phyloP scores from a whole-genome alignment of 2,113 vertebrate species.

The Suncus etruscus region DNA sequence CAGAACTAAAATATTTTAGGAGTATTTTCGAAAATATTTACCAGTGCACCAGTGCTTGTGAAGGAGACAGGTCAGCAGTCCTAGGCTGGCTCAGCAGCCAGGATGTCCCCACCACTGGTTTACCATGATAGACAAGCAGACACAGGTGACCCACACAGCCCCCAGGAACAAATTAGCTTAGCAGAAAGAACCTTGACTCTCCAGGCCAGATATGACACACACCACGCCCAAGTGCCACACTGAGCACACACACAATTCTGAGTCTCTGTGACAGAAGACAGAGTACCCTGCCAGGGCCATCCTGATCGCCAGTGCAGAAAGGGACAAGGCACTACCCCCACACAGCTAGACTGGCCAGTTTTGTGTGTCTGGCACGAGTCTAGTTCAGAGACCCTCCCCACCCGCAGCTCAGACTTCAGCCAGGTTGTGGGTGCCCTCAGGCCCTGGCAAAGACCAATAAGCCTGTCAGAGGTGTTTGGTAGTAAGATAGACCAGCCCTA shows the following conservation, averaged over 20 bases:
- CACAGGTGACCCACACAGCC: not conserved
- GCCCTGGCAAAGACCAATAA: not conserved
- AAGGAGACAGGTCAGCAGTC: not conserved
- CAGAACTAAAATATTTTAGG: slow-evolving; percentile 20
- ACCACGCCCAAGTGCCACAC: not conserved
- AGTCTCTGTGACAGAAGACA: not conserved
- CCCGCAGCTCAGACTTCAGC: not conserved
- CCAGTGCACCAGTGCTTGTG: not conserved
- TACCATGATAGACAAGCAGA: not conserved
- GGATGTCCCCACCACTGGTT: not conserved
- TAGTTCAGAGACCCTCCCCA: not conserved
- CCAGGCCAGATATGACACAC: not conserved
- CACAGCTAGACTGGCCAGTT: not conserved
- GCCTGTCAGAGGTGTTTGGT: not conserved
- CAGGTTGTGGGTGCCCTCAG: not conserved
- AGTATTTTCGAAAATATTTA: no score
- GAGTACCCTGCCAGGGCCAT: not conserved
- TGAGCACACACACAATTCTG: not conserved
- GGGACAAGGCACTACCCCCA: not conserved
- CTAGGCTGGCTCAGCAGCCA: not conserved
- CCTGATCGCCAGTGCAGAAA: accelerated
- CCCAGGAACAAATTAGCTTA: not conserved
- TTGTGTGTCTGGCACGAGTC: accelerated
- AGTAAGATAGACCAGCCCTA: not conserved
- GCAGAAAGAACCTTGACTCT: not conserved